Evolutionary conservation across 2,113 vertebrate genomes (phyloP).

Genomic region (Bufo bufo): DNA sequence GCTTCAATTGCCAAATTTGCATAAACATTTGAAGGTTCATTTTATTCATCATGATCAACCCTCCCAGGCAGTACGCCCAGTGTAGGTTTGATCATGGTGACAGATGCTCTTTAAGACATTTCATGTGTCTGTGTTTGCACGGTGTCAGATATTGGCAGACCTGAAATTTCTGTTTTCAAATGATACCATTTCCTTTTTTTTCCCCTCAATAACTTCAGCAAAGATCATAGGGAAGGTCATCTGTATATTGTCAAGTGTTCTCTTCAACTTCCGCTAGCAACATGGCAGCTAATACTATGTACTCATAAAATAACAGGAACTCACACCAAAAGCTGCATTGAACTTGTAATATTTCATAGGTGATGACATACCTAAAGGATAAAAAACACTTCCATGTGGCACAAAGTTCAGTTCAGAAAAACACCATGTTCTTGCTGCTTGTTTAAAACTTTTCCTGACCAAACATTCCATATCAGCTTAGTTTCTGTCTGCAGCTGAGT

Average conservation of each 20-base stretch:
- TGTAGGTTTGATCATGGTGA: too few relatives aligned
- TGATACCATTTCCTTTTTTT: neutral
- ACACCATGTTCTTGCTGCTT: neutral
- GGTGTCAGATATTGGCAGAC: neutral
- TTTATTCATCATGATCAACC: too few relatives aligned
- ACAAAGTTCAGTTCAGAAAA: slow-evolving; percentile 31
- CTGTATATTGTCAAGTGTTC: neutral
- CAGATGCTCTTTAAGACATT: too few relatives aligned
- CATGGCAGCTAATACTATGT: slow-evolving; percentile 18
- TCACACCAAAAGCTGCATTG: slow-evolving; percentile 14
- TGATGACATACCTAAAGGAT: slow-evolving; percentile 34
- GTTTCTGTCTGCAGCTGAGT: neutral
- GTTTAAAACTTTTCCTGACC: neutral
- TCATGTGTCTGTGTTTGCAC: neutral
- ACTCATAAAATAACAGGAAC: slow-evolving; percentile 25
- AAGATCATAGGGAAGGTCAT: neutral
- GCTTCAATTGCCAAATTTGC: too few relatives aligned
- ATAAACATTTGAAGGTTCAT: too few relatives aligned
- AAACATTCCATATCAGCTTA: neutral
- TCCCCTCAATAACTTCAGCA: slow-evolving; percentile 13
- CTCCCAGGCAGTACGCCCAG: too few relatives aligned
- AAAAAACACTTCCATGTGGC: slow-evolving; percentile 37
- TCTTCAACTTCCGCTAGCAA: slow-evolving; percentile 16
- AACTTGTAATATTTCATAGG: slow-evolving; percentile 35
- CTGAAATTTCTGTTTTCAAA: neutral